Evolutionary conservation across 2,888 invertebrate genomes (phyloP), one percentile per base, ranked within the genome.

Genomic region (Drosophila limbata): DNA sequence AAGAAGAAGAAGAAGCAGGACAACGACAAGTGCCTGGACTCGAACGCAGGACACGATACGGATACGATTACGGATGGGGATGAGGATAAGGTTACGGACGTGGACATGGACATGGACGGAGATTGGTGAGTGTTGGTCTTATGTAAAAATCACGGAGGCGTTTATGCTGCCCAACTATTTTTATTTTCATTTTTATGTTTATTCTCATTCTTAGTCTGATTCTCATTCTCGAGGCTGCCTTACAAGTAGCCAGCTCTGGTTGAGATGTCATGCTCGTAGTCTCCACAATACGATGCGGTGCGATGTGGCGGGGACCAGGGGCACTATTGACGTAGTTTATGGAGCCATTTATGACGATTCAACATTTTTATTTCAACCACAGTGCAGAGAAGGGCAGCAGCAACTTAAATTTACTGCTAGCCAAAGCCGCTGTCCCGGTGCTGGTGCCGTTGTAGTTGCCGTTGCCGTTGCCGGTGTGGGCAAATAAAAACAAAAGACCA

Each of bases 321-420:
- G 51, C 61, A 76, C 83, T 81, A 86, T 89, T 89, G 87, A 84
- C 84, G 90, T 81, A 84, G 84, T 86, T 86, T 86, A 86, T 89
- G 90, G 79, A 86, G 87, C 88, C 90, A 86, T 86, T 86, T 86
- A 88, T 86, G 90, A 90, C 90, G 87, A 89, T 89, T 89, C 85
- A 85, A 89, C 89, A 89, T 85, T 85, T 85, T 85, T 85, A 86
- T 85, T 85, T 89, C 84, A 78, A 80, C 89, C 88, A 68, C 89
- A 83, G 65, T 66, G 87, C 77, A 81, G 44, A 21, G 50, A 42
- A 39, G 28, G 35, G 67, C 66, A 70, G 72, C 71, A 71, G 42
- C 78, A 78, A 78, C 89, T 85, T 84, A 76, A 89, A 89, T 85
- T 89, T 85, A 89, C 86, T 88, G 79, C 89, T 77, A 61, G 82